Conservation (phyloP, 2,797 vertebrate species). For the Antennarius maculatus region DNA sequence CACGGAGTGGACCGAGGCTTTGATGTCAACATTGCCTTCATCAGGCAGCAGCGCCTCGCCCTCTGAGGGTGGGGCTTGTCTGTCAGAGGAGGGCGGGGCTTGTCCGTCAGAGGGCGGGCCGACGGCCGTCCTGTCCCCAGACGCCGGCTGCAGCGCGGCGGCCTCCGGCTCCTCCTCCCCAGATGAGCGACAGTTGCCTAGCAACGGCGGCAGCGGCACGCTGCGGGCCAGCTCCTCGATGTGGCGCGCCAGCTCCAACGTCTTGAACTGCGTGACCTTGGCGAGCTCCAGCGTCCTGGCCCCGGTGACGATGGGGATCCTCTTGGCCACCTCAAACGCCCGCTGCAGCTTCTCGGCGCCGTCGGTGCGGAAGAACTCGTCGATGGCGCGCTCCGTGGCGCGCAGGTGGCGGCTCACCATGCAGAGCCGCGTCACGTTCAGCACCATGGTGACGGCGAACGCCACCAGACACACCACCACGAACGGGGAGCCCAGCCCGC, state of each 20-base stretch:
- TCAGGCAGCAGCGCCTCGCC: constrained; percentile 28
- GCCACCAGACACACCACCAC: constrained; percentile 90
- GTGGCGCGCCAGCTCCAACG: constrained; percentile 93
- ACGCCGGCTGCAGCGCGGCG: constrained; percentile 48
- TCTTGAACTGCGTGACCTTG: constrained; percentile 96
- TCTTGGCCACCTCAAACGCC: constrained; percentile 94
- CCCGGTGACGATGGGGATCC: constrained; percentile 93
- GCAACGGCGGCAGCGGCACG: constrained; percentile 91
- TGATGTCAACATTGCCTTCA: not conserved
- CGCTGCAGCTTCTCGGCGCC: constrained; percentile 95
- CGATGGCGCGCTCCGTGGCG: constrained; percentile 92
- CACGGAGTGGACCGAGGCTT: too few species aligned
- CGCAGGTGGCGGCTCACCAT: constrained; percentile 96
- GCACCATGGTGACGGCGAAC: constrained; percentile 89
- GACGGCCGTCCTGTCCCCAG: constrained; percentile 62
- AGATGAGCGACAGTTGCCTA: constrained; percentile 86
- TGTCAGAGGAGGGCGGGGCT: too few species aligned
- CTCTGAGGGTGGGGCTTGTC: too few species aligned
- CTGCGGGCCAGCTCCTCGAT: constrained; percentile 94
- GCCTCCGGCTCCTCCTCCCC: constrained; percentile 75
- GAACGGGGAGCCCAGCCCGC: constrained; percentile 92
- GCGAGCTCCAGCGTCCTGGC: constrained; percentile 93
- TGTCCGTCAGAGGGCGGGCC: constrained; percentile 2
- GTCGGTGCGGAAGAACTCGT: constrained; percentile 95
- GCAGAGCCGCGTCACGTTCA: constrained; percentile 91